Conservation (phyloP, 2,888 invertebrate species). For the Megamerina dolium region DNA sequence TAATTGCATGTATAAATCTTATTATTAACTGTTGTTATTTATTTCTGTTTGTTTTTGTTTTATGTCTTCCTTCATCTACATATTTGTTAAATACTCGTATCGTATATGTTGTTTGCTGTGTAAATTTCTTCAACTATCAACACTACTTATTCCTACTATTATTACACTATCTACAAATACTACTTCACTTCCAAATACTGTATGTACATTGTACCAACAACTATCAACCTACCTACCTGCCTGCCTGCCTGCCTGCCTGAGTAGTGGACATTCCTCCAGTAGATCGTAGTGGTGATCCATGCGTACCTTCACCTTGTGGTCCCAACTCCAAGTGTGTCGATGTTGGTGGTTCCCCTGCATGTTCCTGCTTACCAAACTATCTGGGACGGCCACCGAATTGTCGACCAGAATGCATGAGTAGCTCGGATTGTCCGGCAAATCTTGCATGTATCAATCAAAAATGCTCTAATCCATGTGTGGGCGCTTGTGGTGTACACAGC, state of each 20-base stretch:
- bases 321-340: slow-evolving; percentile 73
- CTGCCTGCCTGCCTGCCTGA: slow-evolving; percentile 19
- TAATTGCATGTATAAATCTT: slow-evolving; percentile 16
- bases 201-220: slow-evolving; percentile 15
- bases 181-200: slow-evolving; percentile 23
- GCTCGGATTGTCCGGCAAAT: slow-evolving; percentile 68
- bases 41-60: slow-evolving; percentile 15
- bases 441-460: slow-evolving; percentile 72
- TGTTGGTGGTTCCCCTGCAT: slow-evolving; percentile 71
- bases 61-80: slow-evolving; percentile 12
- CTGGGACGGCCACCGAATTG: slow-evolving; percentile 81
- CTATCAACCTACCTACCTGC: slow-evolving; percentile 19
- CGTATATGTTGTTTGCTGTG: slow-evolving; percentile 35
- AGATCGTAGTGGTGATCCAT: slow-evolving; percentile 64
- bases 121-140: slow-evolving; percentile 25
- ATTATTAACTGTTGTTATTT: slow-evolving; percentile 11
- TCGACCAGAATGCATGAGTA: slow-evolving; percentile 69
- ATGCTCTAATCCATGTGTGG: slow-evolving; percentile 73
- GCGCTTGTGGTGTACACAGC: slow-evolving; percentile 69
- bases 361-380: slow-evolving; percentile 73
- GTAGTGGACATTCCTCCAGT: slow-evolving; percentile 49
- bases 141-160: slow-evolving; percentile 18
- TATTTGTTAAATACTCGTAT: too few relatives aligned
- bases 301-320: slow-evolving; percentile 79
- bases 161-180: slow-evolving; percentile 20